Evolutionary conservation across 2,888 invertebrate species (phyloP).

Genomic region (Formica aserva): DNA sequence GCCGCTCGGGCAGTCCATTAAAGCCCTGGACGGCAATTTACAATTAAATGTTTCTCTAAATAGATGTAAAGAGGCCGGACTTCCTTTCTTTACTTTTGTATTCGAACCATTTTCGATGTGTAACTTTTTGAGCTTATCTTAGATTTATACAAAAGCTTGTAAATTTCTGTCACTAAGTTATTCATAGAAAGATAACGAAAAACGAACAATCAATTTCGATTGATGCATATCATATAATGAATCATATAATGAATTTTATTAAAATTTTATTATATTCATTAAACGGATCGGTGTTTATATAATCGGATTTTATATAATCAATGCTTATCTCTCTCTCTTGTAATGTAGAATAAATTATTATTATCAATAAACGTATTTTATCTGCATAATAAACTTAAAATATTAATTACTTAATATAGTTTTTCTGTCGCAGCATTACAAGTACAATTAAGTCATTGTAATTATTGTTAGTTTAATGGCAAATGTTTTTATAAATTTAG

Average conservation of each 20-base stretch:
- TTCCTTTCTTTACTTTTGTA: conserved; percentile 55
- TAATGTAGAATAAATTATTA: conserved; percentile 21
- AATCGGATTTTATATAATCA: conserved; percentile 21
- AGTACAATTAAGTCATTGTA: not conserved
- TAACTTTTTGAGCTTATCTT: not conserved
- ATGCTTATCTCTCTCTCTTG: not conserved
- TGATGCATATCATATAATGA: not conserved
- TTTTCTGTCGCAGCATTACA: not conserved
- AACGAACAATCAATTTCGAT: not conserved
- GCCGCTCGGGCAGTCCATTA: conserved; percentile 68
- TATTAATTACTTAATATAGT: not conserved
- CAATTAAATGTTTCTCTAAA: conserved; percentile 71
- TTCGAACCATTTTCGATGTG: not conserved
- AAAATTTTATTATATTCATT: conserved; percentile 28
- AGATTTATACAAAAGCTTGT: not conserved
- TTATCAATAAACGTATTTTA: not conserved
- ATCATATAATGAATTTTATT: not conserved
- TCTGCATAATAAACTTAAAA: conserved; percentile 14
- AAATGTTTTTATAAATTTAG: not conserved
- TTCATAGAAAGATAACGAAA: not conserved
- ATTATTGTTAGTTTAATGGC: not conserved
- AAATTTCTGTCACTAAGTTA: not conserved
- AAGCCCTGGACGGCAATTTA: conserved; percentile 70
- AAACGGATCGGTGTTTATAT: not conserved
- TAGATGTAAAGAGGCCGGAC: conserved; percentile 59